Evolutionary conservation across 2,888 invertebrate species (phyloP).

Genomic region (Bembecia ichneumoniformis): DNA sequence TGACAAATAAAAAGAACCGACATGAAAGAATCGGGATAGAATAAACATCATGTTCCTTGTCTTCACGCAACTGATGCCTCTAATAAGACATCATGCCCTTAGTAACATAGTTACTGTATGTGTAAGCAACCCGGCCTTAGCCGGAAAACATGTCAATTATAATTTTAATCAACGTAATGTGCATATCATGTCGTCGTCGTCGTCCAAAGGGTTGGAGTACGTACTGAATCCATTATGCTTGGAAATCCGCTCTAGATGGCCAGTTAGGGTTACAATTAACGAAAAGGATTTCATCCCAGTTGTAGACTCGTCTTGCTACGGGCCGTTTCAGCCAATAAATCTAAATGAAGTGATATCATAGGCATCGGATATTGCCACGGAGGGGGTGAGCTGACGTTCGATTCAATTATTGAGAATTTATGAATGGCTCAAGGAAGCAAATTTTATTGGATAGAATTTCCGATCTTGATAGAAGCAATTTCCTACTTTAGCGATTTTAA

Average conservation of each 20-base stretch:
- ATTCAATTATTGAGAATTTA: slow-evolving; percentile 64
- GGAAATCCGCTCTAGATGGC: slow-evolving; percentile 28
- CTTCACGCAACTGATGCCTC: no score
- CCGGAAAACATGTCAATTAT: slow-evolving; percentile 9
- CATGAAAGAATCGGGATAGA: no score
- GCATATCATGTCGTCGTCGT: slow-evolving; percentile 12
- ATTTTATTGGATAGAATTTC: slow-evolving; percentile 56
- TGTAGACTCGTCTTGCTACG: not conserved
- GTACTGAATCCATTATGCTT: slow-evolving; percentile 36
- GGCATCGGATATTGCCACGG: slow-evolving; percentile 40
- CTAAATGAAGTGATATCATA: slow-evolving; percentile 42
- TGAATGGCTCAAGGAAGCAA: slow-evolving; percentile 49
- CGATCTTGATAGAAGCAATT: slow-evolving; percentile 40
- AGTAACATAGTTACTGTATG: no score
- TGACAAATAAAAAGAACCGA: no score
- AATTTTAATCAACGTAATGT: slow-evolving; percentile 43
- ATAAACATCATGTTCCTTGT: no score
- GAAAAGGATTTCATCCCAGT: slow-evolving; percentile 29
- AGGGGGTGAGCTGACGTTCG: slow-evolving; percentile 42
- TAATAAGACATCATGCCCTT: no score
- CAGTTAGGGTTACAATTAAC: slow-evolving; percentile 34
- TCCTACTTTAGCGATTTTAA: slow-evolving; percentile 45
- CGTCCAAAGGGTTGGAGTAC: not conserved
- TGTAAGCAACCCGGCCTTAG: no score
- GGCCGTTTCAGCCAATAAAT: slow-evolving; percentile 24